Evolutionary conservation across 2,888 invertebrate genomes (phyloP).

Genomic region (Andrena haemorrhoa): DNA sequence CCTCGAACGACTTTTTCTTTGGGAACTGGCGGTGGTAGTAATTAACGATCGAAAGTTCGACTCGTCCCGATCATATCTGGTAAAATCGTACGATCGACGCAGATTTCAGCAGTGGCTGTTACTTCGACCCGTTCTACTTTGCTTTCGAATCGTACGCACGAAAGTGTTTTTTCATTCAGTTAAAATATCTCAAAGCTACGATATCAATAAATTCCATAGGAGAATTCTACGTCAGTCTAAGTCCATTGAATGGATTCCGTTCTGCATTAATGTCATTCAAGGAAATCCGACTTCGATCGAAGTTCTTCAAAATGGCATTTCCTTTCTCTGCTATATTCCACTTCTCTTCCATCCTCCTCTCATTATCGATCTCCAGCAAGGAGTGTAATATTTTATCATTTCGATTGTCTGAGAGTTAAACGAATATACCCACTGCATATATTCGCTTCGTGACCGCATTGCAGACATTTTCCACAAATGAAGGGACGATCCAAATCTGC

Average conservation of each 20-base stretch:
- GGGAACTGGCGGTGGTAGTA: conserved; percentile 59
- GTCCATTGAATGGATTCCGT: too few species aligned
- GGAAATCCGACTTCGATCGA: too few species aligned
- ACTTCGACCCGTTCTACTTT: conserved; percentile 27
- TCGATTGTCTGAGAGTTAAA: too few species aligned
- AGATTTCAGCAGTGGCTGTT: conserved; percentile 33
- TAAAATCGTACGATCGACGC: conserved; percentile 42
- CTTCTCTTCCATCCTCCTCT: too few species aligned
- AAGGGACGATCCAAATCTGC: background rate
- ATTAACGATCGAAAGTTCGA: conserved; percentile 75
- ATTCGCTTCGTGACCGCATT: too few species aligned
- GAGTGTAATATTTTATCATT: too few species aligned
- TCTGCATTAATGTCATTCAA: too few species aligned
- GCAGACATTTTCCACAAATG: background rate
- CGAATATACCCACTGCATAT: too few species aligned
- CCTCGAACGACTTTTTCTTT: conserved; percentile 72
- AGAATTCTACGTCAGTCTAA: too few species aligned
- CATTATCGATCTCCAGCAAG: too few species aligned
- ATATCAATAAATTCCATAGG: background rate
- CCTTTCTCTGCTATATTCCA: too few species aligned
- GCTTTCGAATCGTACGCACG: conserved; percentile 32
- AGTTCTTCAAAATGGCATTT: too few species aligned
- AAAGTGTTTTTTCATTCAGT: conserved; percentile 2
- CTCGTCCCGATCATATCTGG: conserved; percentile 54
- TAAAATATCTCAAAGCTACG: background rate